phyloP scores from a whole-genome alignment of 1,140 invertebrate species.

The Tyrophagus putrescentiae region DNA sequence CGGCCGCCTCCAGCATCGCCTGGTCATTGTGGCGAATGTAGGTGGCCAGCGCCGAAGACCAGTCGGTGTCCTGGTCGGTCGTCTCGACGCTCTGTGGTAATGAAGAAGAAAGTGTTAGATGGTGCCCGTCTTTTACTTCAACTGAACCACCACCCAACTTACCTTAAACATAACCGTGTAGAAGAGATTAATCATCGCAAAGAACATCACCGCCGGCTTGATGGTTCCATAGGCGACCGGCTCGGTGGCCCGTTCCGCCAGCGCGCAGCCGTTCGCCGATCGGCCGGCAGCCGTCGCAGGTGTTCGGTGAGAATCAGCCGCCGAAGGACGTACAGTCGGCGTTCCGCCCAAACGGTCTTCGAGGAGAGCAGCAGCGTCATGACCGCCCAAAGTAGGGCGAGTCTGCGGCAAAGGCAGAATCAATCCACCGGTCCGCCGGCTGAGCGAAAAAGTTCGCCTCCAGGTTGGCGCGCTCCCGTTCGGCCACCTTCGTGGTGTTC shows the following conservation, averaged over 20 bases:
- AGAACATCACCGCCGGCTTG: slow-evolving; percentile 69
- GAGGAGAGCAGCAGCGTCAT: slow-evolving; percentile 62
- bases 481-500: slow-evolving; percentile 61
- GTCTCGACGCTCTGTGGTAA: slow-evolving; percentile 31
- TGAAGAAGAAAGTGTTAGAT: neutral
- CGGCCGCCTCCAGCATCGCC: slow-evolving; percentile 65
- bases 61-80: slow-evolving; percentile 44
- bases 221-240: slow-evolving; percentile 62
- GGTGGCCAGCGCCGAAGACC: slow-evolving; percentile 72
- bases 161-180: slow-evolving; percentile 61
- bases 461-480: slow-evolving; percentile 55
- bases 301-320: slow-evolving; percentile 64
- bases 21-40: slow-evolving; percentile 89
- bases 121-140: neutral
- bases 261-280: slow-evolving; percentile 25
- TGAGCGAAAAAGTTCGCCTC: slow-evolving; percentile 47
- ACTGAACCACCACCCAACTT: slow-evolving; percentile 26
- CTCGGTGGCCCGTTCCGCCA: slow-evolving; percentile 29
- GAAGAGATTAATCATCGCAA: slow-evolving; percentile 57
- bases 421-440: slow-evolving; percentile 44
- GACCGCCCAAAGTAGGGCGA: slow-evolving; percentile 69
- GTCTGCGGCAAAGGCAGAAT: slow-evolving; percentile 71
- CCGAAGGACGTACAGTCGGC: slow-evolving; percentile 53
- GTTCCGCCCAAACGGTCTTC: slow-evolving; percentile 47
- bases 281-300: slow-evolving; percentile 39